Evolutionary conservation across 2,113 vertebrate genomes (phyloP), one percentile per base, ranked within the genome.

Genomic region (Rhegmatorhina hoffmannsi): DNA sequence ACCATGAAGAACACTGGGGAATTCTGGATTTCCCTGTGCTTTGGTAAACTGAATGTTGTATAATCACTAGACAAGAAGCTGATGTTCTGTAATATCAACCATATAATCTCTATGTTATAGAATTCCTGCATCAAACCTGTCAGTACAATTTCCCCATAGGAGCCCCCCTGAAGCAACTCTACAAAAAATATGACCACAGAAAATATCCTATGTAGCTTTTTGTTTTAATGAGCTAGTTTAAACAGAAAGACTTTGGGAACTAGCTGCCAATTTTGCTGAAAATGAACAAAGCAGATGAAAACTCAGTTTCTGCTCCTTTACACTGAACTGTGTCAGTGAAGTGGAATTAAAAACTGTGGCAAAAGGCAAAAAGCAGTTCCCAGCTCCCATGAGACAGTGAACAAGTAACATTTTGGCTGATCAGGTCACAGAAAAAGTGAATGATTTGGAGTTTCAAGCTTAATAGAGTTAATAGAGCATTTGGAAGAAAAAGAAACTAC

Each of bases 1-100:
- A 49, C 19, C 9, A 21, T 38, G 23, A 88, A 80, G 67, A 95
- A 4, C 4, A 6, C 13, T 29, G 25, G 52, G 49, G 67, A 86
- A 70, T 81, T 94, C 83, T 86, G 33, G 36, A 90, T 68, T 74
- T 92, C 90, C 52, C 31, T 72, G 5, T 56, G 34, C 59, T 87
- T 83, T 91, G 60, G 34, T 72, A 84, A 56, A 33, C 26, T 63
- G 63, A 59, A 15, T 70, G 46, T 67, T 92, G 92, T 90, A 40
- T 70, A 93, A 93, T 86, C 68, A 58, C 76, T 60, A 33, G 75
- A 88, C 79, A 88, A 94, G 63, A 73, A 84, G 28, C 40, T 90
- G 72, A 55, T 74, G 31, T 59, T 88, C 72, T 80, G 49, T 68
- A 81, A 67, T 67, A 69, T 76, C 81, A 94, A 20, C 38, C 86